Evolutionary conservation across 2,888 invertebrate genomes (phyloP).

Genomic region (Sycophila texana): DNA sequence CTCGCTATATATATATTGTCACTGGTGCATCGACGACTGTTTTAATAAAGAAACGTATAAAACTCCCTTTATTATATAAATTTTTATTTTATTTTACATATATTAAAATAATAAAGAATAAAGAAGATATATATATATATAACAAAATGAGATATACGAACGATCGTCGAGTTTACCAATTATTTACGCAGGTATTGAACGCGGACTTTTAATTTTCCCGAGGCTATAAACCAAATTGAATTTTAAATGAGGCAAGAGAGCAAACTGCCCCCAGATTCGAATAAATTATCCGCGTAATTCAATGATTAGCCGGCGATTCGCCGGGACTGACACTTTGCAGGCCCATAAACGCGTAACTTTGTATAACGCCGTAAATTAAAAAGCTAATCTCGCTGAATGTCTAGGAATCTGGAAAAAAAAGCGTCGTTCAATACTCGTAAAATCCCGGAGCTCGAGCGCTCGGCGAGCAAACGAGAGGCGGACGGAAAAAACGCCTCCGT

Average conservation of each 20-base stretch:
- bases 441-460: neutral
- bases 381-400: constrained; percentile 1
- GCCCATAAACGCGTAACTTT: constrained; percentile 11
- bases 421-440: constrained; percentile 16
- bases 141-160: neutral
- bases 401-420: constrained; percentile 1
- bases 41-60: no score
- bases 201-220: no score
- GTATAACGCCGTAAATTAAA: constrained; percentile 26
- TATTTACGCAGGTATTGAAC: no score
- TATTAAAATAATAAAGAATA: neutral
- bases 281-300: no score
- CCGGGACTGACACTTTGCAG: neutral
- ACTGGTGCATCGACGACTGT: no score
- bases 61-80: neutral
- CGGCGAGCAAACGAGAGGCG: neutral
- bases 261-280: neutral
- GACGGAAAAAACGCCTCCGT: constrained; percentile 3
- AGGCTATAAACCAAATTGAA: no score
- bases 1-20: no score
- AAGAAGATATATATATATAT: neutral
- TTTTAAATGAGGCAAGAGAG: neutral
- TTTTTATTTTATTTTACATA: neutral
- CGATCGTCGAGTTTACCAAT: no score
- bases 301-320: no score